Conservation (phyloP, 2,888 invertebrate species). For the Pogonocherus hispidulus region DNA sequence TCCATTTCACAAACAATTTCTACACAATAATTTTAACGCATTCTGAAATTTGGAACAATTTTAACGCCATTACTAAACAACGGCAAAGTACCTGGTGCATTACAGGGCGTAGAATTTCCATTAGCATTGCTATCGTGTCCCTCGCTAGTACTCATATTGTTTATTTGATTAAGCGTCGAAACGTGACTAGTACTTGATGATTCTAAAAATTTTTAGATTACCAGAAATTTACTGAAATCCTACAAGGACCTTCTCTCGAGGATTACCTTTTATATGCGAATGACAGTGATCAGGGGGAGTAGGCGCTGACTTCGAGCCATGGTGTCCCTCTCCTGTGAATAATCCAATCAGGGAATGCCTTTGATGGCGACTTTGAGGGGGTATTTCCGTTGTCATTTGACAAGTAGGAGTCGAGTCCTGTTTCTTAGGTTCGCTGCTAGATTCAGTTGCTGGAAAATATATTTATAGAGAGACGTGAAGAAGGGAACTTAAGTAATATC, state of each 20-base stretch:
- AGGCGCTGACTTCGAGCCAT: conserved; percentile 59
- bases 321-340: conserved; percentile 71
- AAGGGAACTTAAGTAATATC: conserved; percentile 39
- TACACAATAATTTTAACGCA: not conserved
- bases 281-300: conserved; percentile 53
- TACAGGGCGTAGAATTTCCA: conserved; percentile 55
- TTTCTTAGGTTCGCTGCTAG: conserved; percentile 64
- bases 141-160: conserved; percentile 59
- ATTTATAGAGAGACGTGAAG: conserved; percentile 15
- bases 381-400: conserved; percentile 69
- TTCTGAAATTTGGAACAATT: conserved; percentile 8
- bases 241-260: not conserved
- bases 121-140: conserved; percentile 54
- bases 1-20: not conserved
- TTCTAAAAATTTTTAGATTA: conserved; percentile 50
- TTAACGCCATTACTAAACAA: not conserved
- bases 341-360: conserved; percentile 79
- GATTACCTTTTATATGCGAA: conserved; percentile 62
- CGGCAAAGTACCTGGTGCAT: conserved; percentile 47
- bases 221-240: too few relatives aligned
- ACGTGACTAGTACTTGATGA: conserved; percentile 64
- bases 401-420: conserved; percentile 66
- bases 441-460: conserved; percentile 47
- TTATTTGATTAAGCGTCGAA: conserved; percentile 63
- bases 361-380: conserved; percentile 66